Percentiles rank a stretch among this genome's conserved stretches.
phyloP scores from a whole-genome alignment of 2,888 invertebrate species.

The Erannis defoliaria region DNA sequence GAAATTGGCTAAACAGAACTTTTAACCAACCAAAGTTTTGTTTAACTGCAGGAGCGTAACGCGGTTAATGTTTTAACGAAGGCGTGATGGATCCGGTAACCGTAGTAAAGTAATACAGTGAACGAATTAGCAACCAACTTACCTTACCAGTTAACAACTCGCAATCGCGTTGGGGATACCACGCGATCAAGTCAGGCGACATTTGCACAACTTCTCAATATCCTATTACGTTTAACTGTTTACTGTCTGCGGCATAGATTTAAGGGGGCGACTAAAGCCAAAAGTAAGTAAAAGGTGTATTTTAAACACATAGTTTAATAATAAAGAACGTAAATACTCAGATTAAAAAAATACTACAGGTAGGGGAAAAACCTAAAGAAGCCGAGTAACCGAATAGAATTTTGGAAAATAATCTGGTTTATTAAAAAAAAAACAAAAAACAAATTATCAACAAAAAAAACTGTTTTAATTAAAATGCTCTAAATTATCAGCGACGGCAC shows the following conservation, averaged over 20 bases:
- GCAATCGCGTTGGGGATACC: conserved; percentile 48
- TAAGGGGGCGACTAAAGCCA: no score
- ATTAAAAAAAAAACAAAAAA: no score
- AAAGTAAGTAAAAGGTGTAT: no score
- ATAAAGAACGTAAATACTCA: no score
- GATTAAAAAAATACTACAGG: no score
- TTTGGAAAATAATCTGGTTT: no score
- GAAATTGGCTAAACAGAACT: background rate
- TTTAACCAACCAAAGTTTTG: conserved; percentile 2
- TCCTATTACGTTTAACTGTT: conserved; percentile 8
- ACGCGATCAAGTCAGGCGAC: conserved; percentile 48
- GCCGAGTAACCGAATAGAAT: no score
- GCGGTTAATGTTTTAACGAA: conserved; percentile 31
- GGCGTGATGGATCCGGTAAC: conserved; percentile 44
- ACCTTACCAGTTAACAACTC: conserved; percentile 53
- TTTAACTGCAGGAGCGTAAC: conserved; percentile 24
- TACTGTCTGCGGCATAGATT: background rate
- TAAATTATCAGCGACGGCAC: no score
- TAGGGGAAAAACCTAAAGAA: no score
- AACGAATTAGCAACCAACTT: conserved; percentile 52
- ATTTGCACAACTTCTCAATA: conserved; percentile 30
- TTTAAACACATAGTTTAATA: no score
- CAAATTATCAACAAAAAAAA: no score
- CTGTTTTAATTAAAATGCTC: no score
- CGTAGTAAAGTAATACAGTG: conserved; percentile 49